Base-by-base conservation (phyloP, 2,888 invertebrate genomes). In the Disparrhopalites patrizii region DNA sequence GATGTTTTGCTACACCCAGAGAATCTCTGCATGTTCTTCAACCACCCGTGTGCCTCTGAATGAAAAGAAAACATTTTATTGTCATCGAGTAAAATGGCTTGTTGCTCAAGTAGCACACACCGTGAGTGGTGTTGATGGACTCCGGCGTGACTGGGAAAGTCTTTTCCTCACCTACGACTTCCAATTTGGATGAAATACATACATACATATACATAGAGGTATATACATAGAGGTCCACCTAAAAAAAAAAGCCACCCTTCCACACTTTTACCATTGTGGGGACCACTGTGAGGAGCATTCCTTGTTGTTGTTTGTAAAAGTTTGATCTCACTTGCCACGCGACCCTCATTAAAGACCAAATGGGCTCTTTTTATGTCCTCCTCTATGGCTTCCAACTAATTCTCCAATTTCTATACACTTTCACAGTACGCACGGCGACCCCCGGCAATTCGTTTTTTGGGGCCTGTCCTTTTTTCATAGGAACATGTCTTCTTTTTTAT, bases 11-110 rank as follows among this genome's bases (percentile, higher is more conserved):
- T 65, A 60, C 60, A 63, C 68, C 63, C 66, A 54, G 62, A 60
- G 62, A 66, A 66, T 66, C 68, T 68, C 66, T 58, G 63, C 68
- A 58, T 65, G 62, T 62, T 57, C 66, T 62, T 40, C 65, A 68
- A 62, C 67, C 67, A 64, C 60, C 68, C 62, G 62, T 56, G 38
- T 58, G 33, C 61, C 43, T 61, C 58, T 36, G 50, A 66, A 66
- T 61, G 52, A 62, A 65, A 65, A 68, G 65, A 68, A 68, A 68
- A 60, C 62, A 57, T 68, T 68, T 68, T 68, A 68, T 68, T 68
- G 68, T 68, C 68, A 68, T 66, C 62, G 57, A 50, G 54, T 52
- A 30, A 36, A 66, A 66, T 61, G 61, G 57, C 58, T 62, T 66
- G 33, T n/a, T n/a, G n/a, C n/a, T n/a, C n/a, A n/a, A 55, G 51